phyloP scores from a whole-genome alignment of 1,140 invertebrate genomes.

The Hydropsyche tenuis region DNA sequence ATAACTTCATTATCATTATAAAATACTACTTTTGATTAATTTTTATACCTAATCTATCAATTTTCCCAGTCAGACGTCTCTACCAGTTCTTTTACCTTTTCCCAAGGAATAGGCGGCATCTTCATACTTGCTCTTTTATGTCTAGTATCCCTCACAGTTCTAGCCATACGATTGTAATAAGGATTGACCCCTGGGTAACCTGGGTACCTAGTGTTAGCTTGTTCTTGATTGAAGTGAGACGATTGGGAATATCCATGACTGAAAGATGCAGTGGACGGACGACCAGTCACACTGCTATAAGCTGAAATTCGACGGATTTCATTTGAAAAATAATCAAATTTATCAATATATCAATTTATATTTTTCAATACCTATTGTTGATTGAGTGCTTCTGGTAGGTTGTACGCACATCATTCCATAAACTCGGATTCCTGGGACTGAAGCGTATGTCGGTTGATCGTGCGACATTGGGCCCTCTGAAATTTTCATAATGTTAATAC shows the following conservation, averaged over 20 bases:
- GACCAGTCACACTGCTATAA: constrained; percentile 52
- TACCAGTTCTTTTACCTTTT: constrained; percentile 71
- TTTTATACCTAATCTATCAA: constrained; percentile 33
- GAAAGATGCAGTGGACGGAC: constrained; percentile 60
- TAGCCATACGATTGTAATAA: constrained; percentile 60
- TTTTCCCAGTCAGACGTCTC: constrained; percentile 68
- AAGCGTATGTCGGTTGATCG: constrained; percentile 91
- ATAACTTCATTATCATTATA: neutral
- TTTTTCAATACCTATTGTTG: constrained; percentile 28
- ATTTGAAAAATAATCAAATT: constrained; percentile 22
- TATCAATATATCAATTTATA: neutral
- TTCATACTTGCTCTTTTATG: constrained; percentile 54
- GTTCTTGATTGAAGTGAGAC: constrained; percentile 56
- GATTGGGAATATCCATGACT: constrained; percentile 62
- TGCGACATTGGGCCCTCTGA: constrained; percentile 91
- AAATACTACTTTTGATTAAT: neutral
- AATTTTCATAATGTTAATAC: constrained; percentile 33
- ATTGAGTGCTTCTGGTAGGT: constrained; percentile 53
- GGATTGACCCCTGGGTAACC: constrained; percentile 55
- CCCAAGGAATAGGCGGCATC: constrained; percentile 72
- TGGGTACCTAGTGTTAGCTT: constrained; percentile 58
- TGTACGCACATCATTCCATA: constrained; percentile 93
- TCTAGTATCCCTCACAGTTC: constrained; percentile 60
- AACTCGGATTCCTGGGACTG: constrained; percentile 88
- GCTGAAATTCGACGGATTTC: constrained; percentile 50